These are phyloP conservation scores for Ptilonorhynchus violaceus DNA, from an alignment of 2,113 vertebrate species.

Conservation along the genomic window DNA sequence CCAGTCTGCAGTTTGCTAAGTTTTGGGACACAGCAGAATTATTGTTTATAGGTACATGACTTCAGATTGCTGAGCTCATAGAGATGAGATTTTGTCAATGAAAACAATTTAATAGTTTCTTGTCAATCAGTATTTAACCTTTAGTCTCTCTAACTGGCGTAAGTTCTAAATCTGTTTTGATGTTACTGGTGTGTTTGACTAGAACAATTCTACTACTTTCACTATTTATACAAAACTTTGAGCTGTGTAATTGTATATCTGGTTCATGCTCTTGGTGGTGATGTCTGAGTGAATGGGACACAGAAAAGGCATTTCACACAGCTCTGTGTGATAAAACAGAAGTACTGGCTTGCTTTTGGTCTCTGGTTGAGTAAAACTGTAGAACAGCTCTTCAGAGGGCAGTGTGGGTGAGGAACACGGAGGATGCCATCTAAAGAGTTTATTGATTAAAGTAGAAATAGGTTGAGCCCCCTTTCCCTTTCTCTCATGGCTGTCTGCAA, in stretches of 20 bases:
- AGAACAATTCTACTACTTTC: background rate
- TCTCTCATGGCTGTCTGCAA: background rate
- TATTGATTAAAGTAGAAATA: background rate
- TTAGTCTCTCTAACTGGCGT: background rate
- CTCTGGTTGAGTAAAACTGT: background rate
- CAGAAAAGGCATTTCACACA: background rate
- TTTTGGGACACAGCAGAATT: background rate
- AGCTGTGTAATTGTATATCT: fast-evolving
- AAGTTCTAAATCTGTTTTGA: background rate
- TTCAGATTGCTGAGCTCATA: background rate
- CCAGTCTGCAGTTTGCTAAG: background rate
- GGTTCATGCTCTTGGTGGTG: background rate
- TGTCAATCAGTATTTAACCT: background rate
- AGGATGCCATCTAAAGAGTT: background rate
- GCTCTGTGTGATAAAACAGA: background rate
- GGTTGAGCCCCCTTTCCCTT: background rate
- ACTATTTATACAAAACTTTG: background rate
- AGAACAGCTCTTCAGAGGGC: background rate
- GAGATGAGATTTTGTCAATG: background rate
- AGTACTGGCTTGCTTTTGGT: background rate
- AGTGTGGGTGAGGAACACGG: fast-evolving
- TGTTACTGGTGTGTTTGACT: background rate
- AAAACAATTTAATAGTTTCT: background rate
- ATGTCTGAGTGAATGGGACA: background rate
- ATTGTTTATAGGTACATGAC: background rate